A percentile compares a stretch with the other conserved stretches of the same genome.
These are phyloP conservation scores for Mimachlamys varia DNA, from an alignment of 2,888 invertebrate species.

Conservation along the genomic window DNA sequence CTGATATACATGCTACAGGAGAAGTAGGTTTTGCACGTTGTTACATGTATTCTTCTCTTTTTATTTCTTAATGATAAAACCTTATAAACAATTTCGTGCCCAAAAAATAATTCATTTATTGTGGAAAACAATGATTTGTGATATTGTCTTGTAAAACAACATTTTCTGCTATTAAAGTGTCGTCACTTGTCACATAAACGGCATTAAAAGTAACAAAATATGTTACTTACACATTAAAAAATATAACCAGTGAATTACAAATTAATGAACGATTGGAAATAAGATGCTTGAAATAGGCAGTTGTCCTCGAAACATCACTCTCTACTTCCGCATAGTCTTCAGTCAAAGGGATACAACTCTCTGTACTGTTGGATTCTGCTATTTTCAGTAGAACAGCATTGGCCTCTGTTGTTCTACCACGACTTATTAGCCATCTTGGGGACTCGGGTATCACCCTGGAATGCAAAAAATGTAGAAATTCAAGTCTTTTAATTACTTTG, in stretches of 20 bases:
- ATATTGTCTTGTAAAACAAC: no score
- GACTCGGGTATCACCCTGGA: not conserved
- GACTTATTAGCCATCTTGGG: not conserved
- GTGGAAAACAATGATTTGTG: no score
- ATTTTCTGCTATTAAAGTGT: no score
- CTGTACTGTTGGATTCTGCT: not conserved
- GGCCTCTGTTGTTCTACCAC: not conserved
- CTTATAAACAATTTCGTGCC: no score
- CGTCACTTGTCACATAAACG: no score
- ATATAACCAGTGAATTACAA: not conserved
- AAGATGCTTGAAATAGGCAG: not conserved
- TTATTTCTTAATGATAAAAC: no score
- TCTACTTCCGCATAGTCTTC: not conserved
- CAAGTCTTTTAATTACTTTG: no score
- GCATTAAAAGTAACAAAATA: no score
- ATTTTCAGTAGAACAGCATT: not conserved
- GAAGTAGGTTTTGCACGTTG: no score
- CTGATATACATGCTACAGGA: no score
- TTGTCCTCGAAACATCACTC: not conserved
- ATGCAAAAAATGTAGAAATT: not conserved
- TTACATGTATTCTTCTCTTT: no score
- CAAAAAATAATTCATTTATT: no score
- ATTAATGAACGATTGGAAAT: not conserved
- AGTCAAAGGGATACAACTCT: slow-evolving; percentile 10
- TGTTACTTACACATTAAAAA: slow-evolving; percentile 12